Conservation (phyloP, 2,888 invertebrate species). For the Timema cristinae region DNA sequence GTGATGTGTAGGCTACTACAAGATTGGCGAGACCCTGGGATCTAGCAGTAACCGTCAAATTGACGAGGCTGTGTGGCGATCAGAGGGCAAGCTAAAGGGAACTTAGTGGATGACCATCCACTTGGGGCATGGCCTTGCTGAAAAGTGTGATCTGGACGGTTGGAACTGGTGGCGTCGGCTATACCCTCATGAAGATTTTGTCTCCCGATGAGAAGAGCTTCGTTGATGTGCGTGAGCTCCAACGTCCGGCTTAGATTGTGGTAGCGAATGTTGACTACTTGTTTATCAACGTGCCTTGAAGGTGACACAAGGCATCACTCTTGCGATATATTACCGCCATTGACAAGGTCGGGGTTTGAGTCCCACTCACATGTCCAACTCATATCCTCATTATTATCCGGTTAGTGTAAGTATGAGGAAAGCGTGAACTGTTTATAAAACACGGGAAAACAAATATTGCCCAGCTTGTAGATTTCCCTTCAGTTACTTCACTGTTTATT, state of each 20-base stretch:
- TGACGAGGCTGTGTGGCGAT: slow-evolving; percentile 56
- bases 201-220: slow-evolving; percentile 48
- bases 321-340: no score
- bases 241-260: neutral
- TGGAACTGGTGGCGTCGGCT: slow-evolving; percentile 58
- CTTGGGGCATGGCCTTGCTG: slow-evolving; percentile 20
- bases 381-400: no score
- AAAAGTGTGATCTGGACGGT: slow-evolving; percentile 51
- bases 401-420: no score
- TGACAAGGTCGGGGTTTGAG: no score
- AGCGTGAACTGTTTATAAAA: no score
- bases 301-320: no score
- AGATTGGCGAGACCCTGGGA: slow-evolving; percentile 57
- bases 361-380: no score
- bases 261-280: neutral
- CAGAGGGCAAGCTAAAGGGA: slow-evolving; percentile 50
- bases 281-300: no score
- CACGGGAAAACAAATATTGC: no score
- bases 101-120: slow-evolving; percentile 29
- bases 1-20: slow-evolving; percentile 54
- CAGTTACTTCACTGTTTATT: no score
- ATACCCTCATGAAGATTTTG: slow-evolving; percentile 54
- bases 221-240: slow-evolving; percentile 38
- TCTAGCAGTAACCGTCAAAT: slow-evolving; percentile 41
- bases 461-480: no score